phyloP scores from a whole-genome alignment of 2,113 vertebrate genomes.

The Tenrec ecaudatus region DNA sequence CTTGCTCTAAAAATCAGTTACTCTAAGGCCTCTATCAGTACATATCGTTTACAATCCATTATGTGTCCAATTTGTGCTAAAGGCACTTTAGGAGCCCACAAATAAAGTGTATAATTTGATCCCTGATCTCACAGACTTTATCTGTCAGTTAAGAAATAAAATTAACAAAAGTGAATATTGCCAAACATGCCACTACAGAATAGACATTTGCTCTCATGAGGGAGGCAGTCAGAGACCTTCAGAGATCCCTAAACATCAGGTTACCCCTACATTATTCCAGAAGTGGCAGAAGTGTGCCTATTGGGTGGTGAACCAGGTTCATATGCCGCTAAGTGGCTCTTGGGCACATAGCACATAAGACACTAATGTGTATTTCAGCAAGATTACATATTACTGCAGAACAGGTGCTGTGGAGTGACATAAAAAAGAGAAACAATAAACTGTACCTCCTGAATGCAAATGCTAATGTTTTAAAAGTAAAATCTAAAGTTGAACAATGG shows the following conservation, averaged over 20 bases:
- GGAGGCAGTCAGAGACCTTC: background rate
- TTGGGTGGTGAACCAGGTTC: background rate
- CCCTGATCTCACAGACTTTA: background rate
- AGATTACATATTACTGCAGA: background rate
- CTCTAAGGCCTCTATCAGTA: background rate
- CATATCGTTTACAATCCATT: background rate
- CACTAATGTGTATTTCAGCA: background rate
- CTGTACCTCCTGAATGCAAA: background rate
- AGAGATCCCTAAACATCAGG: background rate
- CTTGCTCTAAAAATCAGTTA: slow-evolving; percentile 30
- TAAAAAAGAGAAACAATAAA: background rate
- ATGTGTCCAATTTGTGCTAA: background rate
- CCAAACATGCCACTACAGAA: background rate
- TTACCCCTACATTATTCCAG: background rate
- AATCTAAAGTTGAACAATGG: background rate
- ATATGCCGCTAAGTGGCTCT: background rate
- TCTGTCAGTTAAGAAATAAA: background rate
- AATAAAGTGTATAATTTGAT: background rate
- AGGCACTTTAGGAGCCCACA: too few species aligned
- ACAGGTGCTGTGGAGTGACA: background rate
- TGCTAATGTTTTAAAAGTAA: background rate
- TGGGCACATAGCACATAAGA: background rate
- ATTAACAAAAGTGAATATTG: background rate
- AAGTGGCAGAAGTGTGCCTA: background rate
- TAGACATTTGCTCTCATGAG: background rate